Conservation (phyloP, 2,797 vertebrate species). For the Avahi laniger region DNA sequence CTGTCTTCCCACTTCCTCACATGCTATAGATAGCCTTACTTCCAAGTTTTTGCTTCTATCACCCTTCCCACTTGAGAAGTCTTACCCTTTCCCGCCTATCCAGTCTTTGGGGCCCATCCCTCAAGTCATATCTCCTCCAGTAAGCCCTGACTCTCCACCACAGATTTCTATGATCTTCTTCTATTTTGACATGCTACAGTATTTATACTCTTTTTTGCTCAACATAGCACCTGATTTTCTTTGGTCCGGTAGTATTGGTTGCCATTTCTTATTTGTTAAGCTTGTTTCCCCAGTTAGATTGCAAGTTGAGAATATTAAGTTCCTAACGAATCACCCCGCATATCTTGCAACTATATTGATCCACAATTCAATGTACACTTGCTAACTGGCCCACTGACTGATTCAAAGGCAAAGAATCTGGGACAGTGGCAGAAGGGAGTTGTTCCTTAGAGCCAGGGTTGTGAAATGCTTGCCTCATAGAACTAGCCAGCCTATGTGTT, state of each 20-base stretch:
- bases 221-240: neutral
- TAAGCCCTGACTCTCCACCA: neutral
- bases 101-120: neutral
- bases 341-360: neutral
- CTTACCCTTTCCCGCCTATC: neutral
- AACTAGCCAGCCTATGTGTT: neutral
- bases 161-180: neutral
- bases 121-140: neutral
- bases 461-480: slow-evolving; percentile 16
- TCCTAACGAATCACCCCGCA: neutral
- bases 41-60: slow-evolving; percentile 7
- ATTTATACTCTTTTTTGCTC: neutral
- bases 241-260: neutral
- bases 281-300: neutral
- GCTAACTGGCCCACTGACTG: neutral
- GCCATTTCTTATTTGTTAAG: neutral
- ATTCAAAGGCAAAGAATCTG: slow-evolving; percentile 10
- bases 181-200: neutral
- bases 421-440: neutral
- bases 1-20: neutral
- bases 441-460: neutral
- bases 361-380: neutral
- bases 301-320: neutral
- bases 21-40: neutral
- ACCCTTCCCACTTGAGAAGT: neutral